These are phyloP conservation scores for Melanotaenia pygmaea DNA, from an alignment of 2,797 vertebrate genomes.

Conservation along the genomic window DNA sequence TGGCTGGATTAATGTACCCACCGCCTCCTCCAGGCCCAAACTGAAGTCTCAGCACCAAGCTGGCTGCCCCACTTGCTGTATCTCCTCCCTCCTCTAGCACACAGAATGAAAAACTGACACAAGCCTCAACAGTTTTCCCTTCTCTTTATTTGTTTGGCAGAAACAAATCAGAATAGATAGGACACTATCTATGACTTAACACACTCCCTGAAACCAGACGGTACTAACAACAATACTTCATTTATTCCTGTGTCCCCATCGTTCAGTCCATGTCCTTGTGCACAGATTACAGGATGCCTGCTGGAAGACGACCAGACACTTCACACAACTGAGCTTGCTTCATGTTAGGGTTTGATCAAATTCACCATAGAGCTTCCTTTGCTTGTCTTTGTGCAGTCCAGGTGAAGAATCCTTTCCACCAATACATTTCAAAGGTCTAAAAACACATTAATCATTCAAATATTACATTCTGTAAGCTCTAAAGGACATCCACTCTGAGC, in stretches of 20 bases:
- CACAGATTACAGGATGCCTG: constrained; percentile 53
- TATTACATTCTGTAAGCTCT: constrained; percentile 75
- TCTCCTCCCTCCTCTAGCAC: constrained; percentile 25
- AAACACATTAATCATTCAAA: constrained; percentile 57
- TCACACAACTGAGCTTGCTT: constrained; percentile 49
- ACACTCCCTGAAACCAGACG: constrained; percentile 73
- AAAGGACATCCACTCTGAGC: constrained; percentile 61
- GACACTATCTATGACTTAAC: constrained; percentile 52
- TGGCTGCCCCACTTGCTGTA: constrained; percentile 54
- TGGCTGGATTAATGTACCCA: constrained; percentile 56
- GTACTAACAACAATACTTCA: constrained; percentile 67
- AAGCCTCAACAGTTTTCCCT: constrained; percentile 38
- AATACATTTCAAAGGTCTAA: constrained; percentile 74
- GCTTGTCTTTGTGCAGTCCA: constrained; percentile 48
- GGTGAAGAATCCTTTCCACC: constrained; percentile 24
- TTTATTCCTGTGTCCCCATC: constrained; percentile 43
- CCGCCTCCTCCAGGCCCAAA: constrained; percentile 62
- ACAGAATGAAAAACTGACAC: constrained; percentile 36
- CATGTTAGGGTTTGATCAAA: constrained; percentile 39
- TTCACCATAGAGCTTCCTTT: constrained; percentile 19
- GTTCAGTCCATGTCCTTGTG: constrained; percentile 53
- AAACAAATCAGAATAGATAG: constrained; percentile 68
- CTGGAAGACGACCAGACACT: constrained; percentile 41
- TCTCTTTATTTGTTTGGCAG: constrained; percentile 81
- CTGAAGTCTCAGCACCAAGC: constrained; percentile 53